phyloP scores from a whole-genome alignment of 2,797 vertebrate genomes.

The Caiman crocodilus region DNA sequence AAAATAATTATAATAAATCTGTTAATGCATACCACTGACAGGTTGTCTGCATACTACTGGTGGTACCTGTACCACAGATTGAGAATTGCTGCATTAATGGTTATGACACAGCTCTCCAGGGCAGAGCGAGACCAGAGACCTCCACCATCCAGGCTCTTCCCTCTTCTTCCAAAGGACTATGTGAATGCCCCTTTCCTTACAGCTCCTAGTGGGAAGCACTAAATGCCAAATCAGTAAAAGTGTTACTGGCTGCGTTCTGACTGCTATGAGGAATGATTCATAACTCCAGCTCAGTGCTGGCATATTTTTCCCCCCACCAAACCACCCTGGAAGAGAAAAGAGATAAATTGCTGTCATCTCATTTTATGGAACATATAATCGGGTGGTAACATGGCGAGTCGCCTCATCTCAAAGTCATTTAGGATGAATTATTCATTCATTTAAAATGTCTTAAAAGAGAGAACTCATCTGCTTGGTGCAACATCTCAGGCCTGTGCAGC shows the following conservation, averaged over 20 bases:
- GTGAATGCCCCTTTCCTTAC: not conserved
- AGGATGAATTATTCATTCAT: conserved; percentile 78
- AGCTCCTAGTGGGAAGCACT: conserved; percentile 48
- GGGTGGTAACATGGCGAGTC: conserved; percentile 71
- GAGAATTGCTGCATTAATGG: not conserved
- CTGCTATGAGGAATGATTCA: conserved; percentile 72
- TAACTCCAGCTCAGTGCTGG: conserved; percentile 61
- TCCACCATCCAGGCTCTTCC: not conserved
- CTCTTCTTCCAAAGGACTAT: not conserved
- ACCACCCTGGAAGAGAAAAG: conserved; percentile 59
- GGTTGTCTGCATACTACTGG: too few species aligned
- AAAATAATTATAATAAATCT: too few species aligned
- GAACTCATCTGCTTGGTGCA: not conserved
- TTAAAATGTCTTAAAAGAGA: conserved; percentile 56
- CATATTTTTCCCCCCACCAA: conserved; percentile 43
- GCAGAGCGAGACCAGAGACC: not conserved
- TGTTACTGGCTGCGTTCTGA: conserved; percentile 40
- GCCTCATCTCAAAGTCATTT: conserved; percentile 73
- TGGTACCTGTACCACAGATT: too few species aligned
- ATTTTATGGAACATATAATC: conserved; percentile 80
- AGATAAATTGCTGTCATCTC: conserved; percentile 79
- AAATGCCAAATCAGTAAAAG: conserved; percentile 69
- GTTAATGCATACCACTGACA: too few species aligned
- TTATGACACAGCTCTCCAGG: not conserved
- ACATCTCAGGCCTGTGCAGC: conserved; percentile 3